phyloP scores from a whole-genome alignment of 2,113 vertebrate species.

The Oenanthe melanoleuca region DNA sequence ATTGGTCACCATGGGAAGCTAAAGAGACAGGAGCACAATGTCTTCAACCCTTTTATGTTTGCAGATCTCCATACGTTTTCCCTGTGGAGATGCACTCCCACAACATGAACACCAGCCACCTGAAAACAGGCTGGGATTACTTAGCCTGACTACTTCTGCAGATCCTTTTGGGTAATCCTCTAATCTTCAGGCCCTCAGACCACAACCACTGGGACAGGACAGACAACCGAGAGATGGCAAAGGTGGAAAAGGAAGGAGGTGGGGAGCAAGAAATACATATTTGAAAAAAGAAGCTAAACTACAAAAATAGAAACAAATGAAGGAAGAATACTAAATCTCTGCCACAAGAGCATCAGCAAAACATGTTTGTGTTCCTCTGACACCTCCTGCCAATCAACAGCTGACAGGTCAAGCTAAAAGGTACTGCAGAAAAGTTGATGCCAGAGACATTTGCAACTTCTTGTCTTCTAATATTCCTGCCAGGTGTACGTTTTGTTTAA shows the following conservation, averaged over 20 bases:
- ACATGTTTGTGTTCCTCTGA: neutral
- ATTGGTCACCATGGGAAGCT: neutral
- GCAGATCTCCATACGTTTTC: neutral
- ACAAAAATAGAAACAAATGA: neutral
- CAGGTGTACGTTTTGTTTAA: conserved; percentile 9
- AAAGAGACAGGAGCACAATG: neutral
- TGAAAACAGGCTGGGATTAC: neutral
- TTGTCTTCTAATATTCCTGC: neutral
- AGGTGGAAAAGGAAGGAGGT: neutral
- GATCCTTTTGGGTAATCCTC: neutral
- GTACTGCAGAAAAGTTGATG: neutral
- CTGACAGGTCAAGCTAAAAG: neutral
- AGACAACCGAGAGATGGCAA: neutral
- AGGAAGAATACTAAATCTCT: neutral
- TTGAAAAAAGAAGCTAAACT: neutral
- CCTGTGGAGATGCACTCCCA: neutral
- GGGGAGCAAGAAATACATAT: neutral
- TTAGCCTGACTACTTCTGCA: neutral
- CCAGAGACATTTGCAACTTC: neutral
- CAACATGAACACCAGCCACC: neutral
- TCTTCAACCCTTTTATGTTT: neutral
- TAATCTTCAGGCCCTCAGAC: neutral
- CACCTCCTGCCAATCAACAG: neutral
- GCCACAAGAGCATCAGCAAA: neutral
- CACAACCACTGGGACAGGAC: neutral